A percentile compares a stretch with the other conserved stretches of the same genome.
Conservation (phyloP, 2,888 invertebrate genomes). For the Unio delphinus region DNA sequence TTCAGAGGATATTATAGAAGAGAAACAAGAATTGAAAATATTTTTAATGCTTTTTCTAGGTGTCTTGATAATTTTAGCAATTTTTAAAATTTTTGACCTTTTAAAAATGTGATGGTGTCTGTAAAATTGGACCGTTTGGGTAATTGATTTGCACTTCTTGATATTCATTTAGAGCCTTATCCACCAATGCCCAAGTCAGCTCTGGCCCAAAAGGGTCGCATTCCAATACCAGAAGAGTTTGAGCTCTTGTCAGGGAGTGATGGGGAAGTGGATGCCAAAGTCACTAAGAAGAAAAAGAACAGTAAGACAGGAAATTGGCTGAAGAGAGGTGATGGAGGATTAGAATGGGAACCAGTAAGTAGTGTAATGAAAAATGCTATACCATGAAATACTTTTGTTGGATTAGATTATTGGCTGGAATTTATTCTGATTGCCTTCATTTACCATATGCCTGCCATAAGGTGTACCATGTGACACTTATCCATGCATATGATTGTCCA, state of each 20-base stretch:
- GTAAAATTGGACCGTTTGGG: no score
- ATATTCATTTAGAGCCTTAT: constrained; percentile 52
- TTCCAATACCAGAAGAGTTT: constrained; percentile 53
- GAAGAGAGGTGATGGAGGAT: constrained; percentile 41
- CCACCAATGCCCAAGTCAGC: constrained; percentile 65
- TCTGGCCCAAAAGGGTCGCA: constrained; percentile 54
- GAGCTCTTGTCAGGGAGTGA: constrained; percentile 18
- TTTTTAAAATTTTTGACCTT: no score
- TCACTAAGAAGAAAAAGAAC: constrained; percentile 30
- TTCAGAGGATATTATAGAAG: no score
- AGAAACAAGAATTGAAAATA: no score
- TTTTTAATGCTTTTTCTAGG: no score
- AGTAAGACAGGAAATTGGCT: constrained; percentile 24
- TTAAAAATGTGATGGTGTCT: no score
- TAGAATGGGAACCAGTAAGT: constrained; percentile 66
- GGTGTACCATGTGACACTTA: no score
- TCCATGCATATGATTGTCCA: no score
- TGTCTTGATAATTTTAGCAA: no score
- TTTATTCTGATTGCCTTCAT: no score
- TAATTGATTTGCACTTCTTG: neutral
- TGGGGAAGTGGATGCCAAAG: constrained; percentile 2
- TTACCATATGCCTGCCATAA: no score
- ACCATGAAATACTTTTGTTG: no score
- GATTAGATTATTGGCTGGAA: neutral
- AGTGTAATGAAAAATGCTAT: neutral